Percentiles rank a stretch among this genome's conserved stretches.
Evolutionary conservation across 2,888 invertebrate genomes (phyloP).

Genomic region (Acrobasis suavella): DNA sequence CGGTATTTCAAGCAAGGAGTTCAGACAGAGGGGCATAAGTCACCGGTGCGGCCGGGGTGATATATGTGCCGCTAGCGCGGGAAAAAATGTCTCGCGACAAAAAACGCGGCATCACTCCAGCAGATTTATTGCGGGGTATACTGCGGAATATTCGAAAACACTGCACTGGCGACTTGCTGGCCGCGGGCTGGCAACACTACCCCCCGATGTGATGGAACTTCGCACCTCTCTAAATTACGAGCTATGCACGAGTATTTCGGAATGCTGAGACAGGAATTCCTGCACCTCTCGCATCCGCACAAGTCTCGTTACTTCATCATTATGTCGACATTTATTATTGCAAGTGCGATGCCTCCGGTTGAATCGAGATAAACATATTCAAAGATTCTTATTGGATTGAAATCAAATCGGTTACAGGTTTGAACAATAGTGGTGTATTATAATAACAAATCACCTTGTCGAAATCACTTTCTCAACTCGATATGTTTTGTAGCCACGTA

Average conservation of each 20-base stretch:
- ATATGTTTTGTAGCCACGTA: background rate
- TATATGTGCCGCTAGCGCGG: conserved; percentile 77
- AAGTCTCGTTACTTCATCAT: conserved; percentile 22
- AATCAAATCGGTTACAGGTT: conserved; percentile 19
- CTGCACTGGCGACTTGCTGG: conserved; percentile 40
- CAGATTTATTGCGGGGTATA: conserved; percentile 75
- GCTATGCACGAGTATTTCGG: conserved; percentile 53
- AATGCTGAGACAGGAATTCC: conserved; percentile 35
- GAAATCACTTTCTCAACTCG: conserved; percentile 17
- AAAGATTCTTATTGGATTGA: conserved; percentile 20
- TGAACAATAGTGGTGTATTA: conserved; percentile 20
- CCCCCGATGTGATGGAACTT: conserved; percentile 80
- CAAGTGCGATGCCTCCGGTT: conserved; percentile 15
- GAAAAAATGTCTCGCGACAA: conserved; percentile 79
- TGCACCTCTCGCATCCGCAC: conserved; percentile 21
- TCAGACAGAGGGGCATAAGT: conserved; percentile 39
- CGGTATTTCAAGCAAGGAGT: conserved; percentile 51
- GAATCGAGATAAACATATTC: conserved; percentile 18
- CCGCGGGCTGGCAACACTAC: conserved; percentile 39
- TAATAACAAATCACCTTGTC: conserved; percentile 21
- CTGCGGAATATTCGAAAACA: conserved; percentile 70
- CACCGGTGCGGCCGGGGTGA: conserved; percentile 50
- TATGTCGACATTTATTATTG: conserved; percentile 20
- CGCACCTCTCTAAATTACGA: conserved; percentile 79
- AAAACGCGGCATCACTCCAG: conserved; percentile 75